Conservation (phyloP, 2,113 vertebrate genomes). For the Solenodon paradoxus region DNA sequence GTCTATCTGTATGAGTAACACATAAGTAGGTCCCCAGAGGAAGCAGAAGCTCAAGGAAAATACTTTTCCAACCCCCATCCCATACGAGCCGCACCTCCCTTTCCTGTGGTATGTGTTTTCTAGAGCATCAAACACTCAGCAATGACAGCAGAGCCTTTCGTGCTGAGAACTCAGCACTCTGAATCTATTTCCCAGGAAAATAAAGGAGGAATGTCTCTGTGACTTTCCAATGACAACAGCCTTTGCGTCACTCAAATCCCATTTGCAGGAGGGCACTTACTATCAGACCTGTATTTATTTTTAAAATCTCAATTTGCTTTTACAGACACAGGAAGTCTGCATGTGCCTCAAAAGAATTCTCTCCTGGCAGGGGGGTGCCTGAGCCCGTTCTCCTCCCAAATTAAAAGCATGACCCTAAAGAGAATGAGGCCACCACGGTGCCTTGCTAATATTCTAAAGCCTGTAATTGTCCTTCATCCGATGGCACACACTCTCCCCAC, state of each 20-base stretch:
- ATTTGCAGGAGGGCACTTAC: background rate
- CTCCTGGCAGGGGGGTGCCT: background rate
- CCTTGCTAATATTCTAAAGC: background rate
- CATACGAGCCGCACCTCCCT: background rate
- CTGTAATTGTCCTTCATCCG: background rate
- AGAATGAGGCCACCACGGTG: background rate
- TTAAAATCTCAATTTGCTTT: slow-evolving; percentile 34
- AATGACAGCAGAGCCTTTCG: background rate
- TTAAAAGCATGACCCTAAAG: background rate
- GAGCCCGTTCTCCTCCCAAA: background rate
- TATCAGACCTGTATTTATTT: background rate
- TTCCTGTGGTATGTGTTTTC: background rate
- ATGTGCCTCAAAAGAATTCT: background rate
- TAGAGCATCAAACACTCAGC: background rate
- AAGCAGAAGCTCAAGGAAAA: background rate
- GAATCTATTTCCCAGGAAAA: slow-evolving; percentile 45
- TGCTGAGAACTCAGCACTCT: background rate
- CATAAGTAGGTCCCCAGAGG: background rate
- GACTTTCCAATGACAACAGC: slow-evolving; percentile 3
- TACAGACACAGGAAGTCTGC: slow-evolving; percentile 33
- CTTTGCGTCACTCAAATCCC: background rate
- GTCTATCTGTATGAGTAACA: background rate
- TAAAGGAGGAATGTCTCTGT: background rate
- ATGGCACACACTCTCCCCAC: background rate
- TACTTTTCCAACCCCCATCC: background rate